Evolutionary conservation across 2,113 vertebrate genomes (phyloP).

Genomic region (Motacilla alba): DNA sequence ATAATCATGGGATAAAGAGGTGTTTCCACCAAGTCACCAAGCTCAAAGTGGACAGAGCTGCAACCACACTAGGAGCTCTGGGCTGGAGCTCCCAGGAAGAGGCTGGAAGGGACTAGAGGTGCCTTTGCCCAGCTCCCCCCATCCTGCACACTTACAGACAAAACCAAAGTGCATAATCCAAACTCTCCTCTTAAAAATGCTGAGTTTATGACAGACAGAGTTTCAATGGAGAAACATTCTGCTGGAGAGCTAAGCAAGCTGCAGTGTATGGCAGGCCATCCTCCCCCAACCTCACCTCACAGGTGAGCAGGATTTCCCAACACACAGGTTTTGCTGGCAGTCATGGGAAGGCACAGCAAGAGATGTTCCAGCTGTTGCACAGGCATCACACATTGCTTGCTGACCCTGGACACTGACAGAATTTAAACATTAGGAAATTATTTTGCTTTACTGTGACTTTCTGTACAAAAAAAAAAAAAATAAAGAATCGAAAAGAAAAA

Average conservation of each 20-base stretch:
- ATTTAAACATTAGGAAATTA: background rate
- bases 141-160: background rate
- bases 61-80: background rate
- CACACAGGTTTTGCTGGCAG: background rate
- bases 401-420: background rate
- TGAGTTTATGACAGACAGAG: background rate
- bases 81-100: background rate
- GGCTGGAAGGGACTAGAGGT: background rate
- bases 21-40: background rate
- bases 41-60: background rate
- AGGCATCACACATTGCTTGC: background rate
- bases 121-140: rapidly evolving
- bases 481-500: background rate
- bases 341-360: background rate
- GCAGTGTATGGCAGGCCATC: background rate
- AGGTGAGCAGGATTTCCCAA: background rate
- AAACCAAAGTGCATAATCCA: background rate
- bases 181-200: background rate
- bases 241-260: background rate
- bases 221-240: background rate
- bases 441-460: background rate
- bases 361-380: background rate
- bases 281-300: background rate
- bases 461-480: background rate
- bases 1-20: background rate